Percentiles rank a stretch among this genome's conserved stretches.
Evolutionary conservation across 1,140 invertebrate species (phyloP).

Genomic region (Drosophila mayri): DNA sequence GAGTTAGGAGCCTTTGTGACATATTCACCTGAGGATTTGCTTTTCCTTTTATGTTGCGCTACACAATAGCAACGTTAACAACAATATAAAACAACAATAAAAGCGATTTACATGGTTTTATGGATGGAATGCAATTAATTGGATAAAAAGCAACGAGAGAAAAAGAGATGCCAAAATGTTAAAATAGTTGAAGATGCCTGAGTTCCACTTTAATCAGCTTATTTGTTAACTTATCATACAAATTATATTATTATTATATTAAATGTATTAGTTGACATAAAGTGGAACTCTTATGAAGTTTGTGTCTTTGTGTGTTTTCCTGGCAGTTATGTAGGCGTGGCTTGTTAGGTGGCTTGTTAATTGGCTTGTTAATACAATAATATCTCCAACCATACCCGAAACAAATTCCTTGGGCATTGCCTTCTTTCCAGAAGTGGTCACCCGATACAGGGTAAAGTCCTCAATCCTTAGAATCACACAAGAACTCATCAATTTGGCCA

Average conservation of each 20-base stretch:
- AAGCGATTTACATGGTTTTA: slow-evolving; percentile 57
- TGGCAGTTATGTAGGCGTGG: slow-evolving; percentile 40
- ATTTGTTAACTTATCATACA: background rate
- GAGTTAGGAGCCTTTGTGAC: slow-evolving; percentile 33
- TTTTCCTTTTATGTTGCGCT: slow-evolving; percentile 87
- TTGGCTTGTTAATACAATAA: background rate
- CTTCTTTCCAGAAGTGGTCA: slow-evolving; percentile 91
- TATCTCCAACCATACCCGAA: slow-evolving; percentile 87
- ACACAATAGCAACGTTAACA: slow-evolving; percentile 67
- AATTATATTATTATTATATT: too few species aligned
- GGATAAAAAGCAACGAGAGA: slow-evolving; percentile 55
- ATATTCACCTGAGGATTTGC: slow-evolving; percentile 85
- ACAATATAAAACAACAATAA: slow-evolving; percentile 59
- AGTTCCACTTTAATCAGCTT: background rate
- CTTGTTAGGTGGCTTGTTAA: slow-evolving; percentile 2
- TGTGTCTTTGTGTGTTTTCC: slow-evolving; percentile 11
- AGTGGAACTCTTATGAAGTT: background rate
- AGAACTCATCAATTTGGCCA: slow-evolving; percentile 95
- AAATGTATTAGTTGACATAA: background rate
- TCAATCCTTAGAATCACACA: slow-evolving; percentile 95
- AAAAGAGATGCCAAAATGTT: slow-evolving; percentile 41
- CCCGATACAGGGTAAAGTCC: slow-evolving; percentile 94
- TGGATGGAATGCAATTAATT: slow-evolving; percentile 35
- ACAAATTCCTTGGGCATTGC: slow-evolving; percentile 91
- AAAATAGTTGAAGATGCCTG: slow-evolving; percentile 37